phyloP scores from a whole-genome alignment of 2,113 vertebrate species.

The Lichenostomus cassidix region DNA sequence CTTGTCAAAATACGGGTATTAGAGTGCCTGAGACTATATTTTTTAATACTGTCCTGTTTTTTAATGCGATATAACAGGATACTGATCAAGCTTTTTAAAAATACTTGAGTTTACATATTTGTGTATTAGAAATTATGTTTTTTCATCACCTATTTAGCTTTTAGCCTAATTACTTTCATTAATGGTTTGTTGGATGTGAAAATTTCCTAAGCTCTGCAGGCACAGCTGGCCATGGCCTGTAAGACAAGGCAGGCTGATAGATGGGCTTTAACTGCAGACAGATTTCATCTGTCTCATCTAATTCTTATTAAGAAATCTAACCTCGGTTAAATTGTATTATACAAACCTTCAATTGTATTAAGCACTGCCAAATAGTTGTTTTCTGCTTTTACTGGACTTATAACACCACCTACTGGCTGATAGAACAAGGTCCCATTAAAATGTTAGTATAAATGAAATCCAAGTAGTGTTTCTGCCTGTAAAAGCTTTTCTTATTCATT shows the following conservation, averaged over 20 bases:
- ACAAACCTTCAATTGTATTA: not conserved
- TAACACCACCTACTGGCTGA: slow-evolving; percentile 71
- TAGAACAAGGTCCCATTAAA: not conserved
- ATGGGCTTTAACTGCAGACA: slow-evolving; percentile 20
- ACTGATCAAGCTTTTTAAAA: not conserved
- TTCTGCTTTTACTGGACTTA: slow-evolving; percentile 28
- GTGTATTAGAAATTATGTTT: not conserved
- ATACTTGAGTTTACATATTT: not conserved
- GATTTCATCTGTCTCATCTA: slow-evolving; percentile 28
- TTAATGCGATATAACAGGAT: not conserved
- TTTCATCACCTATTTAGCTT: not conserved
- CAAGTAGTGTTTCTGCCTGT: not conserved
- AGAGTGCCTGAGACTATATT: not conserved
- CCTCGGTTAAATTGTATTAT: not conserved
- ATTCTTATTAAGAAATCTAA: slow-evolving; percentile 54
- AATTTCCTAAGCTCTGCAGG: not conserved
- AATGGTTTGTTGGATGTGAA: not conserved
- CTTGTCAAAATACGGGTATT: not conserved
- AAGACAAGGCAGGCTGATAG: not conserved
- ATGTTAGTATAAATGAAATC: not conserved
- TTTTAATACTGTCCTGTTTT: not conserved
- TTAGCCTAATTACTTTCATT: not conserved
- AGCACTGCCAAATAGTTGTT: not conserved
- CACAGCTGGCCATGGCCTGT: not conserved
- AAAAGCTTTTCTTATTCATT: not conserved